Evolutionary conservation across 2,797 vertebrate species (phyloP).

Genomic region (Enteromius afrohamiltoni): DNA sequence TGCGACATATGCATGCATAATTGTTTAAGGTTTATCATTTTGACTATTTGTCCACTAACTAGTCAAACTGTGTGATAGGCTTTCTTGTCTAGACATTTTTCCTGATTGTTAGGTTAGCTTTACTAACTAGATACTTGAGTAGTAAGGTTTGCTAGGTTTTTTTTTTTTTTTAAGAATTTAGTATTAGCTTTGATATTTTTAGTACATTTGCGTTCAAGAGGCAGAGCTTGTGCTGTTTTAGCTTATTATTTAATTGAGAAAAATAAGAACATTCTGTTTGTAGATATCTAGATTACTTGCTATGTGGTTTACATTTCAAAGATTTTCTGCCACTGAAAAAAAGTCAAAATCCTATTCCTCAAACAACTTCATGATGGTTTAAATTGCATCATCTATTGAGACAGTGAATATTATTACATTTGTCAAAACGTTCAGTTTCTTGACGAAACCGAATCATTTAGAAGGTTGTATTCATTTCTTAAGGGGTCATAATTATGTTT

Average conservation of each 20-base stretch:
- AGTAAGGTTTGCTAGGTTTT: too few relatives aligned
- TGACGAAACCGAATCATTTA: neutral
- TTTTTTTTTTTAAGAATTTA: neutral
- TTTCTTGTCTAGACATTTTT: neutral
- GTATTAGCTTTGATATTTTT: neutral
- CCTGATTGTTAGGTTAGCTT: neutral
- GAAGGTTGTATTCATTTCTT: neutral
- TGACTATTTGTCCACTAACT: neutral
- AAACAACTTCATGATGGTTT: neutral
- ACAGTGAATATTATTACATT: neutral
- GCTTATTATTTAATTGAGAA: neutral
- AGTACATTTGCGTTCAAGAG: neutral
- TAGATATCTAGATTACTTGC: neutral
- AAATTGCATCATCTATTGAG: neutral
- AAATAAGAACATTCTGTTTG: neutral
- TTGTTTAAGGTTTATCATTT: neutral
- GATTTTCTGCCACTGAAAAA: neutral
- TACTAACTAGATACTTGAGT: neutral
- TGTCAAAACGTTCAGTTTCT: neutral
- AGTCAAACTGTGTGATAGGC: neutral
- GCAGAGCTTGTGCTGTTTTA: neutral
- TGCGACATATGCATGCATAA: neutral
- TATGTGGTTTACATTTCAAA: neutral
- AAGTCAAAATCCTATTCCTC: neutral
- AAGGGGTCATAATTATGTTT: neutral